Conservation (phyloP, 1,140 invertebrate species). For the Diachasmimorpha longicaudata region DNA sequence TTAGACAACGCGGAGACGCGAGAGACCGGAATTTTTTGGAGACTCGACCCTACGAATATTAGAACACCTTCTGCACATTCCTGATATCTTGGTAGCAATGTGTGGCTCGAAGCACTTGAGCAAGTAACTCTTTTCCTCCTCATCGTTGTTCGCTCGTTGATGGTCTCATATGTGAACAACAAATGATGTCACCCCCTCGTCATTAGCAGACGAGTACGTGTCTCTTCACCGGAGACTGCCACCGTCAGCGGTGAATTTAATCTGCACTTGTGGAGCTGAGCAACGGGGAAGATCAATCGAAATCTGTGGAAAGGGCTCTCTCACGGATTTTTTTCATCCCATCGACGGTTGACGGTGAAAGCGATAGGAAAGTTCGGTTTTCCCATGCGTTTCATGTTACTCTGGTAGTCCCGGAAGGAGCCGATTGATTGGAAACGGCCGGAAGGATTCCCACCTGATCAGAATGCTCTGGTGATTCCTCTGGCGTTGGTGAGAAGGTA, state of each 20-base stretch:
- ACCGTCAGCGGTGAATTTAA: conserved; percentile 13
- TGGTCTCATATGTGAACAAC: conserved; percentile 44
- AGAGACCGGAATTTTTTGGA: conserved; percentile 20
- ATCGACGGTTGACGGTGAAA: conserved; percentile 28
- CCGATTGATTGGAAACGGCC: conserved; percentile 64
- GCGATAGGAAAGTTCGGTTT: conserved; percentile 62
- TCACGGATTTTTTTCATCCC: background rate
- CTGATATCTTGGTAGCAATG: conserved; percentile 53
- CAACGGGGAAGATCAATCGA: background rate
- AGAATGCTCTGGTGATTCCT: background rate
- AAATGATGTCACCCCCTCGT: background rate
- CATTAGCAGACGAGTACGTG: background rate
- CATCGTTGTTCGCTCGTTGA: conserved; percentile 11
- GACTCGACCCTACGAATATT: conserved; percentile 40
- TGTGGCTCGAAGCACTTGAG: conserved; percentile 63
- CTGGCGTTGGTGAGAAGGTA: background rate
- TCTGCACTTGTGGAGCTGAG: background rate
- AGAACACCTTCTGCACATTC: conserved; percentile 51
- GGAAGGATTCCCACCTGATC: conserved; percentile 41
- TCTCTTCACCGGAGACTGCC: background rate
- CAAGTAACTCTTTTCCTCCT: conserved; percentile 58
- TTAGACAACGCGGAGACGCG: background rate
- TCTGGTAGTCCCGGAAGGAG: conserved; percentile 61
- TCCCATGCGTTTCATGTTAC: conserved; percentile 56
- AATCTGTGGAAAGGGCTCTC: background rate